Evolutionary conservation across 2,113 vertebrate species (phyloP), one percentile per base, ranked within the genome.

Genomic region (Neodontobutis hainanensis): DNA sequence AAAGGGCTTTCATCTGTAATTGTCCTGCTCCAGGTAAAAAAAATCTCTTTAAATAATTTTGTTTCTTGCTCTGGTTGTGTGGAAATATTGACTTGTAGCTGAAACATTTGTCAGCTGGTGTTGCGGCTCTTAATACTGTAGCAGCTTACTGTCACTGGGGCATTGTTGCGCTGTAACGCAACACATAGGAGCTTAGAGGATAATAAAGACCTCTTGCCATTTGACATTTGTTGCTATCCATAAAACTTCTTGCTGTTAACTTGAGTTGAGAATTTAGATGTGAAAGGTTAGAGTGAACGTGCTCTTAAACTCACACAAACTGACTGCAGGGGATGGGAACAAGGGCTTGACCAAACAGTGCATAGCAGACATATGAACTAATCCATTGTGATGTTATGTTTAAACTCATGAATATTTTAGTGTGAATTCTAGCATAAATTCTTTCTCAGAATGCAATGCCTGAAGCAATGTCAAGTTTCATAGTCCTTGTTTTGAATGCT

Each of bases 31-130:
- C 50, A 11, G 49, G 62, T 77, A 77, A 77, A 79, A 66, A 11
- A 27, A 74, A 62, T 68, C 63, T 83, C 74, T 81, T 83, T 68
- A 67, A 65, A 68, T 52, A 63, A 65, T 35, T 78, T 66, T 61
- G 52, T 67, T 73, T 76, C 76, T 36, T 14, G 58, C 44, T 56
- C 35, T 74, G 66, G 44, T 44, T 73, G 61, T 8, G 3, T 55
- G 58, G 36, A 55, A 73, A 58, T 65, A 55, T 36, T 55, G 63
- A 52, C 40, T 46, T 53, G 61, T 80, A 52, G 70, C 61, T 76
- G 65, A 65, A 78, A 56, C 60, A 53, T 72, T 75, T 82, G 63
- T 66, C 67, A 49, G 75, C 38, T 45, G n/a, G 61, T 1, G 14
- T 57, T 48, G 61, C 57, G 70, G 57, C 46, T 43, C 27, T 53